A percentile compares a stretch with the other conserved stretches of the same genome.
Conservation (phyloP, 2,797 vertebrate species). For the Urosaurus nigricauda region DNA sequence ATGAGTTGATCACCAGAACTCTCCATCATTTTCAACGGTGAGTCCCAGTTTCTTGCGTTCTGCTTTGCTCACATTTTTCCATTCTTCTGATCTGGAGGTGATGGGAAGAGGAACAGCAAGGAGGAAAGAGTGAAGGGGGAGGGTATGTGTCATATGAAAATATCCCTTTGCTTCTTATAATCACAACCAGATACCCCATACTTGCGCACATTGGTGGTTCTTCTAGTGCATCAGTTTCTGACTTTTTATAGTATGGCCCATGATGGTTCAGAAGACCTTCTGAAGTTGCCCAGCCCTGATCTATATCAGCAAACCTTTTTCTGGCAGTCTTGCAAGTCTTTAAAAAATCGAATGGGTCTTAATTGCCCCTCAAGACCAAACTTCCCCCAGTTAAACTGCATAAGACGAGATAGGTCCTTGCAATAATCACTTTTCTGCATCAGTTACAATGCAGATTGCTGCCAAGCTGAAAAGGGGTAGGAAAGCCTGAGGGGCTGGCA, state of each 20-base stretch:
- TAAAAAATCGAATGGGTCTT: background rate
- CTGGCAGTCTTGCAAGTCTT: background rate
- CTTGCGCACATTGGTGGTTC: background rate
- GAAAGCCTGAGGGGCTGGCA: background rate
- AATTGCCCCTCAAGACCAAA: background rate
- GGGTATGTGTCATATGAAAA: background rate
- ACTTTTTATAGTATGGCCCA: background rate
- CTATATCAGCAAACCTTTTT: no score
- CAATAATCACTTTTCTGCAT: background rate
- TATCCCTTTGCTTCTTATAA: background rate
- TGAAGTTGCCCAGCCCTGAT: no score
- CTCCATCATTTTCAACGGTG: slow-evolving; percentile 90
- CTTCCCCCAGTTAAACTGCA: no score
- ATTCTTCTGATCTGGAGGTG: slow-evolving; percentile 88
- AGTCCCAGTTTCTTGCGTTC: slow-evolving; percentile 88
- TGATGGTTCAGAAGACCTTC: no score
- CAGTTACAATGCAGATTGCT: no score
- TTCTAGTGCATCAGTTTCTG: background rate
- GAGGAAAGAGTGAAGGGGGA: background rate
- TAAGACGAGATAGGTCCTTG: no score
- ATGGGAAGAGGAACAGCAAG: no score
- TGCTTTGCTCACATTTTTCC: slow-evolving; percentile 86
- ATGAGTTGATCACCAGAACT: slow-evolving; percentile 90
- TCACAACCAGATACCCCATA: no score
- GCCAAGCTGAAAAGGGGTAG: background rate